phyloP scores from a whole-genome alignment of 2,113 vertebrate genomes.

The Pelodiscus sinensis region DNA sequence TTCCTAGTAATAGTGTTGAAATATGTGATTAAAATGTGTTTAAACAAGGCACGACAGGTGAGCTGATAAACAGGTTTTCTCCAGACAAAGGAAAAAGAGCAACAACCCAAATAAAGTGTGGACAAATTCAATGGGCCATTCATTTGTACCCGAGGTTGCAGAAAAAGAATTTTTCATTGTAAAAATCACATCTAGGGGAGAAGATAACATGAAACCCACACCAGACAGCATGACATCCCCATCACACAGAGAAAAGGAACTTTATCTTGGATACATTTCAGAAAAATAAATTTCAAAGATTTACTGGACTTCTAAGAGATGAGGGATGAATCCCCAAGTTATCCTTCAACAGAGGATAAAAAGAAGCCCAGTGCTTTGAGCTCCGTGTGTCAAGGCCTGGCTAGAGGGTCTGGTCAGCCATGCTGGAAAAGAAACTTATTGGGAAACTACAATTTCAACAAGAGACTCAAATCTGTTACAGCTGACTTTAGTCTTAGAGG shows the following conservation, averaged over 20 bases:
- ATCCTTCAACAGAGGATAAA: background rate
- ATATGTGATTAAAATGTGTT: background rate
- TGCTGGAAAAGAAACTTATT: background rate
- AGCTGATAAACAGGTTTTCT: background rate
- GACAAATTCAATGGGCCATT: background rate
- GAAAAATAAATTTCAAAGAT: background rate
- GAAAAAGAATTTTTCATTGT: background rate
- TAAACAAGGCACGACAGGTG: background rate
- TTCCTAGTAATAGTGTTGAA: background rate
- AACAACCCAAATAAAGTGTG: background rate
- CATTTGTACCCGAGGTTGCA: background rate
- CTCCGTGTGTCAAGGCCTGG: too few relatives aligned
- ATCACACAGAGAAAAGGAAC: too few relatives aligned
- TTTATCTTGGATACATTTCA: background rate
- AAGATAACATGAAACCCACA: background rate
- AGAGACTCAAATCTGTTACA: background rate
- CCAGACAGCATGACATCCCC: background rate
- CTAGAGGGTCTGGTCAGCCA: background rate
- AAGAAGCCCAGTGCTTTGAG: background rate
- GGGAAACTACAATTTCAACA: background rate
- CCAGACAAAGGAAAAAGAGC: background rate
- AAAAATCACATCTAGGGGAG: background rate
- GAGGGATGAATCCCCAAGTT: background rate
- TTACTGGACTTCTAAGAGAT: background rate
- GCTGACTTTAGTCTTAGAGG: background rate